Evolutionary conservation across 2,113 vertebrate genomes (phyloP), one percentile per base, ranked within the genome.

Genomic region (Tautogolabrus adspersus): DNA sequence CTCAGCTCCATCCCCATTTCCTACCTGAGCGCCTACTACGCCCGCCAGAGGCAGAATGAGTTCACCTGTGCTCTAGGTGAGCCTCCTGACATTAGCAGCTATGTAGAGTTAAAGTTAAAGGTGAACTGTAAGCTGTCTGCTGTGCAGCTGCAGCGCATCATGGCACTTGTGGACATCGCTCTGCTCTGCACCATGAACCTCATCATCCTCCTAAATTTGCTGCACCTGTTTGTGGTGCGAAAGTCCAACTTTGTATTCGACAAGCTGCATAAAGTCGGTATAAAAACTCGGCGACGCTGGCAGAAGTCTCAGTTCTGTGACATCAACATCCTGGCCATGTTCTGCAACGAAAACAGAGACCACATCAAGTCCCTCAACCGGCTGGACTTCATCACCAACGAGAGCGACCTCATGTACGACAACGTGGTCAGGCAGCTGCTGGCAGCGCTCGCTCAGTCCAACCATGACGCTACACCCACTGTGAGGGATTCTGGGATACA

Each of bases 211-310:
- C 72, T 98, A 63, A 99, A 99, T 87, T 94, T 99, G 86, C 94
- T 97, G 77, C 97, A 99, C 72, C 94, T 99, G 70, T 99, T 99
- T 87, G 98, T 99, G 79, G 96, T 99, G 87, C 96, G 98, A 34
- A 99, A 99, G 91, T 99, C 97, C 84, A 99, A 99, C 93, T 99
- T 99, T 89, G 97, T 99, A 19, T 99, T 99, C 68, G 97, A 99
- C 95, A 99, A 99, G 88, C 93, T 99, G 87, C 97, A 99, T 86
- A 99, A 99, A 92, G 98, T 99, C 15, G 98, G 98, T 49, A 98
- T 99, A 82, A 98, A 98, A 93, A 98, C 97, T 0, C 96, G 97
- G 34, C 95, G 96, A 7, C 97, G 98, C 84, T 99, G 97, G 98
- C 98, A 97, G 88, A 98, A 98, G 90, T 99, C 98, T 0, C 98